phyloP scores from a whole-genome alignment of 2,113 vertebrate genomes.

The Microtus montanus region DNA sequence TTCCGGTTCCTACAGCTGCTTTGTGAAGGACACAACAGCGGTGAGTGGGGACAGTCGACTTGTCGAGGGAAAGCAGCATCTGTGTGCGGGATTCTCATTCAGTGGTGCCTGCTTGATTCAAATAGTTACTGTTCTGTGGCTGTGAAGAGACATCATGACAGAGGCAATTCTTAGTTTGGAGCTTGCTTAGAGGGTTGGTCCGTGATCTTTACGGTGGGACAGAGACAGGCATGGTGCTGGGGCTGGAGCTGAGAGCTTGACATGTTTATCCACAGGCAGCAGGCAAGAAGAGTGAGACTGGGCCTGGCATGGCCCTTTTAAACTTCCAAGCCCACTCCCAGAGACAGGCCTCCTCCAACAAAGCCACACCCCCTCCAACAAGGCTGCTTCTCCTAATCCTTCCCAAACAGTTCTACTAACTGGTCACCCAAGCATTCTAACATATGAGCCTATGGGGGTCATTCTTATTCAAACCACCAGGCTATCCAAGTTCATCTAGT shows the following conservation, averaged over 20 bases:
- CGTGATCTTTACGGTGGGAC: neutral
- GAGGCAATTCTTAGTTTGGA: neutral
- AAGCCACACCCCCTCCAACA: neutral
- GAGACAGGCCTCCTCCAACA: neutral
- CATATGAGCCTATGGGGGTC: neutral
- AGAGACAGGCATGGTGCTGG: neutral
- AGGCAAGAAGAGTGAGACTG: neutral
- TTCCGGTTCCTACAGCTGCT: conserved; percentile 98
- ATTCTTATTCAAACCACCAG: neutral
- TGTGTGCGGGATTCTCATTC: conserved; percentile 1
- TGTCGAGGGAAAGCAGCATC: neutral
- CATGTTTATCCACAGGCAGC: neutral
- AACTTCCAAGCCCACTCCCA: neutral
- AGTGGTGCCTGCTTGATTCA: neutral
- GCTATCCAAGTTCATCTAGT: neutral
- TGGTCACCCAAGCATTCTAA: neutral
- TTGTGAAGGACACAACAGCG: conserved; percentile 98
- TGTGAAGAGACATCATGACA: neutral
- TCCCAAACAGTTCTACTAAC: neutral
- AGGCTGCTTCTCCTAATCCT: neutral
- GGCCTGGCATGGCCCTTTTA: neutral
- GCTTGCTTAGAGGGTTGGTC: neutral
- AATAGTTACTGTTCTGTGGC: neutral
- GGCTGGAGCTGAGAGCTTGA: neutral
- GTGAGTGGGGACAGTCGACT: conserved; percentile 84